Percentiles rank a stretch among this genome's conserved stretches.
Conservation (phyloP, 2,113 vertebrate species). For the Verasper variegatus region DNA sequence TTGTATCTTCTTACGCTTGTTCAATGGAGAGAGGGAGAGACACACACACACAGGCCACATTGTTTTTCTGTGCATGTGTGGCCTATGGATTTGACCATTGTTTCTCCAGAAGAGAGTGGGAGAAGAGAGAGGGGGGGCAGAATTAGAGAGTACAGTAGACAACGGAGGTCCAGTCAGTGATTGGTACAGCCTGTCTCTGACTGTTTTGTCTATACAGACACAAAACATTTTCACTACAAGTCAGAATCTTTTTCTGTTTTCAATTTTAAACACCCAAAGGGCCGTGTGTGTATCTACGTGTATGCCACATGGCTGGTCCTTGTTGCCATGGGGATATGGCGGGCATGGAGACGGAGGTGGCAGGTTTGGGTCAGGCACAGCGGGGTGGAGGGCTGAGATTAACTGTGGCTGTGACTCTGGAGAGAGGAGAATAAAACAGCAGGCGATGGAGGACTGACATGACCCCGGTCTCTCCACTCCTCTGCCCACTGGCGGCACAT, state of each 20-base stretch:
- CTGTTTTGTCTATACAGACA: conserved; percentile 26
- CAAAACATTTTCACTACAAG: conserved; percentile 13
- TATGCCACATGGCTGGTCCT: conserved; percentile 20
- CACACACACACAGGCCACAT: conserved; percentile 70
- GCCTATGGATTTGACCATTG: conserved; percentile 76
- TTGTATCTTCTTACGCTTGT: conserved; percentile 68
- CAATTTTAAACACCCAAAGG: neutral
- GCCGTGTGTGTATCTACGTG: conserved; percentile 6
- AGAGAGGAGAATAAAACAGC: conserved; percentile 73
- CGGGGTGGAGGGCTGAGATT: conserved; percentile 71
- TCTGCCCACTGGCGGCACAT: conserved; percentile 21
- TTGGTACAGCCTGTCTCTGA: conserved; percentile 67
- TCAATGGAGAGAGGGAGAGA: conserved; percentile 51
- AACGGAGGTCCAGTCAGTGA: conserved; percentile 56
- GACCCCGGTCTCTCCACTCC: conserved; percentile 54
- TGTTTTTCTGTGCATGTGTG: conserved; percentile 71
- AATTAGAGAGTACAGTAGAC: conserved; percentile 69
- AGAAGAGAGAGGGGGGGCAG: conserved; percentile 26
- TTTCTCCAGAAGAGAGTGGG: conserved; percentile 63
- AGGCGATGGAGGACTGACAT: conserved; percentile 59
- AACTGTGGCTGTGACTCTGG: conserved; percentile 73
- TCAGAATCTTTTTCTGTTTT: conserved; percentile 5
- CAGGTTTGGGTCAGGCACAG: conserved; percentile 75
- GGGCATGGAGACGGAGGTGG: conserved; percentile 67
- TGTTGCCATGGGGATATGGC: conserved; percentile 68